Conservation (phyloP, 2,797 vertebrate species). For the Rhodeus uyekii region DNA sequence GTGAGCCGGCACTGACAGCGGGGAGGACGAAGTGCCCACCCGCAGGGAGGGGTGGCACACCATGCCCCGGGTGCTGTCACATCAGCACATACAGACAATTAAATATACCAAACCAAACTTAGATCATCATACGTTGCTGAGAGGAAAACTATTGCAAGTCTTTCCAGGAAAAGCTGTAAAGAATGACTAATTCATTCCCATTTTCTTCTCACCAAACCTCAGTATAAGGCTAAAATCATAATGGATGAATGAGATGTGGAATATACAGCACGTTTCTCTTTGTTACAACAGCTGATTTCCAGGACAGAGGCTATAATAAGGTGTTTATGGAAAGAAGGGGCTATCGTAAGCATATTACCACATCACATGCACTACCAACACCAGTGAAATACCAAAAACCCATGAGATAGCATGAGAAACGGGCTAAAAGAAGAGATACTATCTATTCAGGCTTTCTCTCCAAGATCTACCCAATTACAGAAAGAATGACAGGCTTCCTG, state of each 20-base stretch:
- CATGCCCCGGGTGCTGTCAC: conserved; percentile 16
- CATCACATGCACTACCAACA: conserved; percentile 67
- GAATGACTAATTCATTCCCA: background rate
- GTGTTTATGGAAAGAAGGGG: conserved; percentile 41
- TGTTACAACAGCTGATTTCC: conserved; percentile 35
- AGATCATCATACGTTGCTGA: background rate
- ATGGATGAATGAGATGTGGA: conserved; percentile 2
- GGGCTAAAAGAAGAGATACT: too few relatives aligned
- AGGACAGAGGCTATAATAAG: conserved; percentile 40
- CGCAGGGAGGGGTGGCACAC: conserved; percentile 4
- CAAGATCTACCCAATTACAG: conserved; percentile 70
- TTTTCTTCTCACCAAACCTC: conserved; percentile 30
- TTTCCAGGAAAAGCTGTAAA: background rate
- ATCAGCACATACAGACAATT: conserved; percentile 44
- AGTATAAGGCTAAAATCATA: background rate
- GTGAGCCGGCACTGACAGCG: conserved; percentile 69
- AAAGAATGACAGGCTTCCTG: conserved; percentile 66
- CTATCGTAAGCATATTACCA: conserved; percentile 58
- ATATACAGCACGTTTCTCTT: conserved; percentile 20
- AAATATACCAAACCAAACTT: background rate
- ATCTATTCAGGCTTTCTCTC: conserved; percentile 64
- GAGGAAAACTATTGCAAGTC: background rate
- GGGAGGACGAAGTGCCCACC: conserved; percentile 63
- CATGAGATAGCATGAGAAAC: conserved; percentile 72
- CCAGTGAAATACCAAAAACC: conserved; percentile 71